Conservation (phyloP, 2,888 invertebrate species). For the Drosophila stalkeri region DNA sequence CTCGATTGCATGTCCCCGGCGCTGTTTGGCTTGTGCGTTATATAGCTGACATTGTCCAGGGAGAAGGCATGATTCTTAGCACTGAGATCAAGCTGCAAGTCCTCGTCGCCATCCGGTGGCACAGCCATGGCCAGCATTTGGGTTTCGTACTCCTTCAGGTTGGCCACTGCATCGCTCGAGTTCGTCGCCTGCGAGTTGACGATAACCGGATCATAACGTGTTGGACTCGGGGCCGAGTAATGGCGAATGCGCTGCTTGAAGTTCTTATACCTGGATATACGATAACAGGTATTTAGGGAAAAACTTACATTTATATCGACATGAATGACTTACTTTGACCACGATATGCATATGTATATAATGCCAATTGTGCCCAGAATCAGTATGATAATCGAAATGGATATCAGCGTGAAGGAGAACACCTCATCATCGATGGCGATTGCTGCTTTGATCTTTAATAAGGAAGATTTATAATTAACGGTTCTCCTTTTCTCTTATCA, state of each 20-base stretch:
- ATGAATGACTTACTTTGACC: slow-evolving; percentile 90
- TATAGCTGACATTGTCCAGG: slow-evolving; percentile 94
- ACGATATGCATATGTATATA: slow-evolving; percentile 96
- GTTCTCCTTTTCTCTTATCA: too few relatives aligned
- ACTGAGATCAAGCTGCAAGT: slow-evolving; percentile 94
- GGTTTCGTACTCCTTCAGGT: slow-evolving; percentile 96
- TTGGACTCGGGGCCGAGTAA: slow-evolving; percentile 88
- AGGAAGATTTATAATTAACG: background rate
- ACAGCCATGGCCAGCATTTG: slow-evolving; percentile 97
- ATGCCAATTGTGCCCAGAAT: slow-evolving; percentile 95
- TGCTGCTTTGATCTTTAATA: slow-evolving; percentile 85
- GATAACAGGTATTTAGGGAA: background rate
- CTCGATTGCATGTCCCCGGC: slow-evolving; percentile 88
- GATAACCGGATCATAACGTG: slow-evolving; percentile 90
- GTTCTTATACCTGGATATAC: slow-evolving; percentile 90
- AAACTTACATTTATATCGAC: background rate
- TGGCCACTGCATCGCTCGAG: slow-evolving; percentile 86
- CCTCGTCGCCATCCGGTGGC: slow-evolving; percentile 92
- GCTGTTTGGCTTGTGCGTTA: slow-evolving; percentile 90
- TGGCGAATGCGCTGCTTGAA: slow-evolving; percentile 94
- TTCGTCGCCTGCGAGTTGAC: slow-evolving; percentile 85
- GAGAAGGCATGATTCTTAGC: slow-evolving; percentile 95
- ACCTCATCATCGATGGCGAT: slow-evolving; percentile 89
- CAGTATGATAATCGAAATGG: slow-evolving; percentile 95
- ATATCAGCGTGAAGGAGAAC: slow-evolving; percentile 95